A percentile compares a stretch with the other conserved stretches of the same genome.
These are phyloP conservation scores for Alouatta caraya DNA, from an alignment of 2,797 vertebrate species.

Conservation along the genomic window DNA sequence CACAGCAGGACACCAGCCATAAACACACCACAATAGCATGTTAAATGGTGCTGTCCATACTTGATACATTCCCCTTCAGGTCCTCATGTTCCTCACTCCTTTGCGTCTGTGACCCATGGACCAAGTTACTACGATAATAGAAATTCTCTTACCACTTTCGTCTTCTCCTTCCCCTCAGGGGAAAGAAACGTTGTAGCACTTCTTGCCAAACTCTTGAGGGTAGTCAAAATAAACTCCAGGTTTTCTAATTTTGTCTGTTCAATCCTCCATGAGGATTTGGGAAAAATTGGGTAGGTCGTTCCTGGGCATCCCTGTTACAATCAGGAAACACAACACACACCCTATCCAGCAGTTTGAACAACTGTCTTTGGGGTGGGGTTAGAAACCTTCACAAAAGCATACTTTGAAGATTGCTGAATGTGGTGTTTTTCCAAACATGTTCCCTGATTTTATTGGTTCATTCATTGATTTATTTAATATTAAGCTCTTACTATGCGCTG, in stretches of 20 bases:
- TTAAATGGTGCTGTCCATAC: neutral
- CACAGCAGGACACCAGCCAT: neutral
- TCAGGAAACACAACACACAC: neutral
- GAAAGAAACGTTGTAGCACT: neutral
- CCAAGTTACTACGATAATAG: neutral
- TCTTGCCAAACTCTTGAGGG: neutral
- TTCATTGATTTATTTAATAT: neutral
- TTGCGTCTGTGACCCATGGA: neutral
- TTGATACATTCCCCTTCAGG: neutral
- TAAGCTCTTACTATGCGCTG: neutral
- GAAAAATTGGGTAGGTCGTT: neutral
- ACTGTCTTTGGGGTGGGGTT: neutral
- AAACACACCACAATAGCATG: neutral
- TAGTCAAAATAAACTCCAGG: neutral
- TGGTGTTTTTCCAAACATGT: neutral
- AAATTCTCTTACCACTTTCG: neutral
- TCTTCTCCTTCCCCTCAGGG: neutral
- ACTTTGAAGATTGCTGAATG: neutral
- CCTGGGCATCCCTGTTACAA: neutral
- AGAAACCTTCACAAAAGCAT: slow-evolving; percentile 16
- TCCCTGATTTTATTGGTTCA: neutral
- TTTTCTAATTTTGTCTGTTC: neutral
- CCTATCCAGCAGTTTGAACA: slow-evolving; percentile 1
- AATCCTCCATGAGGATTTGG: neutral
- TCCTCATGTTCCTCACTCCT: neutral